A percentile compares a stretch with the other conserved stretches of the same genome.
Conservation (phyloP, 2,113 vertebrate species). For the Mus pahari region DNA sequence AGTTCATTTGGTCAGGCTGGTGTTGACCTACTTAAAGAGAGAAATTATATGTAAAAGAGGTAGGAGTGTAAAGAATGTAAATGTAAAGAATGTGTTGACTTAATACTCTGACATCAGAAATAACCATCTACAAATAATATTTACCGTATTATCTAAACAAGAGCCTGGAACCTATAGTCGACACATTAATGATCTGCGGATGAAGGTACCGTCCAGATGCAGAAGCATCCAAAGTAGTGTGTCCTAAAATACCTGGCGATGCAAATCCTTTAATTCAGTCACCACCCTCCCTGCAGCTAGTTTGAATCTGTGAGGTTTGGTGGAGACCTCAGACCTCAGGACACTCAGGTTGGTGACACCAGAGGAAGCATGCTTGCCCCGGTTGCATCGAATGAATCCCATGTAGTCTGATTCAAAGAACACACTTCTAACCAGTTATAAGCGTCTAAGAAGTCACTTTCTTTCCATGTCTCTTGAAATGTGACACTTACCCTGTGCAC, state of each 20-base stretch:
- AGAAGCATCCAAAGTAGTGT: conserved; percentile 20
- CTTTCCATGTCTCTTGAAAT: background rate
- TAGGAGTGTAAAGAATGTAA: background rate
- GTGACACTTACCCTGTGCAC: background rate
- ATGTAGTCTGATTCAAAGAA: conserved; percentile 39
- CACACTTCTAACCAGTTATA: background rate
- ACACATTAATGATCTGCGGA: conserved; percentile 1
- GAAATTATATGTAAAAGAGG: conserved; percentile 42
- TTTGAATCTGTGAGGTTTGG: conserved; percentile 55
- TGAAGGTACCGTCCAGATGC: background rate
- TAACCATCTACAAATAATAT: background rate
- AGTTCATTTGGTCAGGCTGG: background rate
- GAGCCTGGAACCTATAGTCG: background rate
- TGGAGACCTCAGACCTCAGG: background rate
- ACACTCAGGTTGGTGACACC: background rate
- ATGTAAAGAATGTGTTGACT: conserved; percentile 15
- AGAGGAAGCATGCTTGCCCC: background rate
- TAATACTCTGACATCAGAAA: background rate
- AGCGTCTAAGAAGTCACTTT: conserved; percentile 20
- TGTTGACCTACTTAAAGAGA: background rate
- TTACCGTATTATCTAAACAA: conserved; percentile 44
- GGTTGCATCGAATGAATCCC: background rate
- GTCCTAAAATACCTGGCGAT: conserved; percentile 26
- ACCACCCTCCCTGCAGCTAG: background rate
- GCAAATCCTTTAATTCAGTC: conserved; percentile 25